Evolutionary conservation across 2,113 vertebrate species (phyloP), one percentile per base, ranked within the genome.

Genomic region (Lonchura striata): DNA sequence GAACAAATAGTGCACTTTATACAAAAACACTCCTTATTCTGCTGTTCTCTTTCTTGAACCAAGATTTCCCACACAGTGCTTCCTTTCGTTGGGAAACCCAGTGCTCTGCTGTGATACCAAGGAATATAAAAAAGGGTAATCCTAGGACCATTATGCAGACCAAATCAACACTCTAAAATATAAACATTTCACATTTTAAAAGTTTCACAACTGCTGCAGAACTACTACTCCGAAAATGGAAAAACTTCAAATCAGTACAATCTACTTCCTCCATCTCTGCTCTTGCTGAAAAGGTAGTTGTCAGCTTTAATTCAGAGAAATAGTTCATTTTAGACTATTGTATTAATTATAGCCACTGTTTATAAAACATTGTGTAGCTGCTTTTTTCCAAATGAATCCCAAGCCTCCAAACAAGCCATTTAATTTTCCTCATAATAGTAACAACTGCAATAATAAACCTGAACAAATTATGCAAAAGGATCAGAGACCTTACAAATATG

Each of bases 361-460:
- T 92, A 84, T 16, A 82, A 92, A 91, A 95, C 53, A 91, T 4
- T 42, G 41, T 37, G 46, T 69, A 60, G 52, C 52, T 91, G 72
- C 65, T 75, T 94, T 92, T 86, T 78, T 61, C 60, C 66, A 84
- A n/a, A 28, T 53, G 81, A 89, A 89, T 95, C 89, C 86, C 91
- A 82, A 87, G 69, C 33, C 70, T 82, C 91, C 74, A 87, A 95
- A 92, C 53, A 94, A 94, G 65, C 46, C 53, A 86, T 91, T 95
- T 95, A 82, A 78, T 95, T 94, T 92, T 76, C 77, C 31, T 89
- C 17, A 0, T 76, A 94, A 84, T 61, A 82, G n/a, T 76, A 86
- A 87, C 86, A 95, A 95, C 44, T 87, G 81, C 61, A 75, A 75
- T 79, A 96, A 94, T 69, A 95, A 94, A 87, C n/a, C 37, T 79